Evolutionary conservation across 2,797 vertebrate genomes (phyloP).

Genomic region (Cephalopachus bancanus): DNA sequence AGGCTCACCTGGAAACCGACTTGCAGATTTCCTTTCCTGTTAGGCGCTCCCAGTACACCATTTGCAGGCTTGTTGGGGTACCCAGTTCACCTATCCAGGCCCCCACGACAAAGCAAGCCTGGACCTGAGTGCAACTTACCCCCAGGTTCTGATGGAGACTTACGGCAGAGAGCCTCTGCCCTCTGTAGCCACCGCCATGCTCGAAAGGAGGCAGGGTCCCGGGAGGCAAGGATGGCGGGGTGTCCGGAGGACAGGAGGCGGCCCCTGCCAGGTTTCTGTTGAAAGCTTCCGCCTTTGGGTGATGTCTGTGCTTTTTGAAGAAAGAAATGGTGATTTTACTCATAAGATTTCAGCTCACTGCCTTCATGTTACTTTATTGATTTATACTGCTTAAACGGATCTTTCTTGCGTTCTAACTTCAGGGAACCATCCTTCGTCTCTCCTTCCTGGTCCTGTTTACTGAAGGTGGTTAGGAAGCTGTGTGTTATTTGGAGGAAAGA

Average conservation of each 20-base stretch:
- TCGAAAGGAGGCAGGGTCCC: background rate
- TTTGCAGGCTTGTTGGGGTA: background rate
- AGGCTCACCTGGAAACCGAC: background rate
- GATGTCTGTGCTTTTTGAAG: background rate
- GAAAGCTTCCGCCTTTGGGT: background rate
- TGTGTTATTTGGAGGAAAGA: too few species aligned
- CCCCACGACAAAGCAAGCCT: background rate
- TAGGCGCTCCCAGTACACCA: background rate
- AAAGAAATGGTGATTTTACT: background rate
- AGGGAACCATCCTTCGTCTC: too few species aligned
- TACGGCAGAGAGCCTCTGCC: background rate
- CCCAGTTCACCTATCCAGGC: fast-evolving
- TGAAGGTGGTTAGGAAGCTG: background rate
- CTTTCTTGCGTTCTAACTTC: background rate
- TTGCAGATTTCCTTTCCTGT: background rate
- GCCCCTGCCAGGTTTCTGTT: too few species aligned
- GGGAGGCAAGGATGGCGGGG: fast-evolving
- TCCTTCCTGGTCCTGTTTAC: background rate
- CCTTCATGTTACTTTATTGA: background rate
- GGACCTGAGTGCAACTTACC: background rate
- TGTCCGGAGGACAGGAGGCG: background rate
- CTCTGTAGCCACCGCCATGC: background rate
- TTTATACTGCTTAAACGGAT: background rate
- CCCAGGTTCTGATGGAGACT: background rate
- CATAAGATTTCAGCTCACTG: background rate